Evolutionary conservation across 2,113 vertebrate genomes (phyloP), one percentile per base, ranked within the genome.

Genomic region (Semnornis frantzii): DNA sequence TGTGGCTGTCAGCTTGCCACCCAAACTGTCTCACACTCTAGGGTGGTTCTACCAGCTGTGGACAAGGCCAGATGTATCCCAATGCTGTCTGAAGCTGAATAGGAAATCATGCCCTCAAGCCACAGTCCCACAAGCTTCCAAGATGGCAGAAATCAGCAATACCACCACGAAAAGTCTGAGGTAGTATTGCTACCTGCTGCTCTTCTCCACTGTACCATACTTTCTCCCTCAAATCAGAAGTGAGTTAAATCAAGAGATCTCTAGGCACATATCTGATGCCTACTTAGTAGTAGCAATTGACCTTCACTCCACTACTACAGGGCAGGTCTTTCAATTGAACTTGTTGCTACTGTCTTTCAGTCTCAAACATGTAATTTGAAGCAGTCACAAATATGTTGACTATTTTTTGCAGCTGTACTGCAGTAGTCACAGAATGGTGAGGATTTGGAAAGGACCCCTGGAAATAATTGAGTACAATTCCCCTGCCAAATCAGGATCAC

Each of bases 291-390:
- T n/a, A 83, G 76, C 44, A 89, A 34, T 2, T 28, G 34, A 20
- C 34, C 15, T 63, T 83, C 81, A 16, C 63, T 73, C 23, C 34
- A 30, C 24, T 73, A 2, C 4, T 52, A 54, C 33, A 65, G 25
- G 44, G 25, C 8, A 80, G 21, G 33, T 62, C 39, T 85, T 80
- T 13, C 3, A 19, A 58, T 0, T 85, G 24, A 80, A 42, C 19
- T 55, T 0, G 0, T 39, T 62, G 23, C 16, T 48, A 13, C 4
- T 15, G 27, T 8, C 30, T 80, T 81, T 44, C 59, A 44, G 70
- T 63, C 65, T 77, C 20, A 77, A 88, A 74, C 2, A 3, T 21
- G 0, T 18, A 71, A 78, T 46, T 68, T 46, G 17, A 75, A 92
- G 62, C 60, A 52, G 50, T 5, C 34, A 58, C 3, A 20, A 92